Conservation (phyloP, 2,888 invertebrate species). For the Gisinianus flammeolus region DNA sequence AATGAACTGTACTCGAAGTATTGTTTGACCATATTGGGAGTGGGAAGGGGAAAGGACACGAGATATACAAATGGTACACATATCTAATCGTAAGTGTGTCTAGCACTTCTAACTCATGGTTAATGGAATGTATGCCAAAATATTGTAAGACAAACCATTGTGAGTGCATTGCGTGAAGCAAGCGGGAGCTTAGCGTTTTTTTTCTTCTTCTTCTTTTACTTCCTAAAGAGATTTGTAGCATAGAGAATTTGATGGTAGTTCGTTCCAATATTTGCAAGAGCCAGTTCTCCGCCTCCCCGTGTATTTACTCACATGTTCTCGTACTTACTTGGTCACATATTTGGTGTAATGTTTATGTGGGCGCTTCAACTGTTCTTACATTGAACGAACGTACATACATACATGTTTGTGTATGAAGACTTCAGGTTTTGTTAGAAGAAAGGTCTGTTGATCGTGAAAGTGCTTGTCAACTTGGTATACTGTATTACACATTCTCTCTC, state of each 20-base stretch:
- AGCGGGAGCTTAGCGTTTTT: not conserved
- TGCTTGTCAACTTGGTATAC: not conserved
- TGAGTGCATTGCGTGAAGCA: no score
- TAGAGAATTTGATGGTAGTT: not conserved
- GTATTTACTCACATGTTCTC: not conserved
- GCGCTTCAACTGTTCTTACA: not conserved
- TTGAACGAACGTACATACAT: not conserved
- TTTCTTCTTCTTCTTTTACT: no score
- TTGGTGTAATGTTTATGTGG: not conserved
- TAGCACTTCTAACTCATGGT: not conserved
- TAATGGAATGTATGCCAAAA: not conserved
- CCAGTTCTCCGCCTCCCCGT: not conserved
- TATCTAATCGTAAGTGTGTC: not conserved
- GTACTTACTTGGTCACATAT: not conserved
- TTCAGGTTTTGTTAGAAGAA: not conserved
- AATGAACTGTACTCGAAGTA: not conserved
- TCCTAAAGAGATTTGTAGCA: not conserved
- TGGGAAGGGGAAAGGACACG: not conserved
- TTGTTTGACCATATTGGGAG: not conserved
- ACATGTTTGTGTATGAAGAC: not conserved
- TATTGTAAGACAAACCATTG: not conserved
- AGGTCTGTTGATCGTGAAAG: not conserved
- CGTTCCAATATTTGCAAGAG: not conserved
- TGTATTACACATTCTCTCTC: not conserved
- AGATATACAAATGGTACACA: not conserved